phyloP scores from a whole-genome alignment of 2,888 invertebrate species.

The Limnephilus rhombicus region DNA sequence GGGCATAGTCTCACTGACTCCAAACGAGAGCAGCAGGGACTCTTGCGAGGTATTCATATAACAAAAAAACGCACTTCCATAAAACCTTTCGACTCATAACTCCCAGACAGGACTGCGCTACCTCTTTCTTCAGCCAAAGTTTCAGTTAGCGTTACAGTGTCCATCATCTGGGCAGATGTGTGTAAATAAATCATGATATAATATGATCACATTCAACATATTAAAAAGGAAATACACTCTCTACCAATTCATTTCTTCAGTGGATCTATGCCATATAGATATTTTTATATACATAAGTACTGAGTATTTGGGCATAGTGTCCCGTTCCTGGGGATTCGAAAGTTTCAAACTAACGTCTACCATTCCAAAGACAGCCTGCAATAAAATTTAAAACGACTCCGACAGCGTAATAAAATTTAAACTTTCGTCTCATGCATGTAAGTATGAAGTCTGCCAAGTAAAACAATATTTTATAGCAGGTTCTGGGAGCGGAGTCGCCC shows the following conservation, averaged over 20 bases:
- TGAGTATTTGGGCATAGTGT: background rate
- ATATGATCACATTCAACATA: no score
- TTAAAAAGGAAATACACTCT: no score
- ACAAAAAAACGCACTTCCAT: no score
- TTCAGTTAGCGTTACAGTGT: no score
- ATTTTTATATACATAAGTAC: background rate
- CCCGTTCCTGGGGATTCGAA: conserved; percentile 21
- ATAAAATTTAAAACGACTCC: conserved; percentile 66
- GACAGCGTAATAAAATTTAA: conserved; percentile 65
- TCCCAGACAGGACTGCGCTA: no score
- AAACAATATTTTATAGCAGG: conserved; percentile 53
- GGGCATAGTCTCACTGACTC: no score
- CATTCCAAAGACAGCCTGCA: conserved; percentile 61
- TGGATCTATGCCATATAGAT: background rate
- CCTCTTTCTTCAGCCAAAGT: no score
- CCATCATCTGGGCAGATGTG: no score
- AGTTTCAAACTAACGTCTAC: conserved; percentile 58
- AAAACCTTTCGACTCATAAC: no score
- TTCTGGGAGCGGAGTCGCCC: background rate
- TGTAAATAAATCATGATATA: no score
- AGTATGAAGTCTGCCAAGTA: conserved; percentile 57
- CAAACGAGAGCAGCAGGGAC: no score
- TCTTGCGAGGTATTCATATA: no score
- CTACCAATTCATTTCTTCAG: background rate
- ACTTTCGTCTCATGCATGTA: conserved; percentile 64